Conservation (phyloP, 2,113 vertebrate genomes). For the Labrus mixtus region DNA sequence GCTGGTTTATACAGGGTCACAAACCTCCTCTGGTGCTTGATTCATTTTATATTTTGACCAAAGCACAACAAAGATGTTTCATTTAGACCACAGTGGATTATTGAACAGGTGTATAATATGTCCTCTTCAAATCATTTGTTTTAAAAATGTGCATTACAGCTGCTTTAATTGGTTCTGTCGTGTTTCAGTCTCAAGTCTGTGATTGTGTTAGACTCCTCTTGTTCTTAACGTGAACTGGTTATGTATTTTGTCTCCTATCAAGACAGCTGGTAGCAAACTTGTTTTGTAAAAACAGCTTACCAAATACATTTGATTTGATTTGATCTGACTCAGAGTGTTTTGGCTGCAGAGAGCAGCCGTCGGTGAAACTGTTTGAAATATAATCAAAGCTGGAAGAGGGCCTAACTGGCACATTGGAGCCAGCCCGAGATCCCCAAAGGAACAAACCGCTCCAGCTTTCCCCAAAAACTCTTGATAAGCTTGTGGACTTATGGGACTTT, state of each 20-base stretch:
- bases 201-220: background rate
- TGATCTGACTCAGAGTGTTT: conserved; percentile 59
- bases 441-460: conserved; percentile 39
- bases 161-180: no score
- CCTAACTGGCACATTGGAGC: conserved; percentile 18
- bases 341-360: conserved; percentile 40
- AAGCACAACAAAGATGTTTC: no score
- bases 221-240: conserved; percentile 18
- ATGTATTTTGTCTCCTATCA: conserved; percentile 18
- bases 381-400: conserved; percentile 58
- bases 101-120: no score
- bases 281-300: conserved; percentile 46
- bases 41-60: no score
- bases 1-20: no score
- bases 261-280: conserved; percentile 36
- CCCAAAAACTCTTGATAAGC: conserved; percentile 51
- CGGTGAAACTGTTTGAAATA: conserved; percentile 60
- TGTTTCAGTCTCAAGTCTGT: background rate
- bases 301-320: conserved; percentile 61
- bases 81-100: no score
- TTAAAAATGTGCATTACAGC: no score
- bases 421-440: conserved; percentile 43
- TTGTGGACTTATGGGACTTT: conserved; percentile 45
- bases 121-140: no score
- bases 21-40: no score